Conservation (phyloP, 37 sponge, comb jelly and placozoan species). For the Petrosia ficiformis region DNA sequence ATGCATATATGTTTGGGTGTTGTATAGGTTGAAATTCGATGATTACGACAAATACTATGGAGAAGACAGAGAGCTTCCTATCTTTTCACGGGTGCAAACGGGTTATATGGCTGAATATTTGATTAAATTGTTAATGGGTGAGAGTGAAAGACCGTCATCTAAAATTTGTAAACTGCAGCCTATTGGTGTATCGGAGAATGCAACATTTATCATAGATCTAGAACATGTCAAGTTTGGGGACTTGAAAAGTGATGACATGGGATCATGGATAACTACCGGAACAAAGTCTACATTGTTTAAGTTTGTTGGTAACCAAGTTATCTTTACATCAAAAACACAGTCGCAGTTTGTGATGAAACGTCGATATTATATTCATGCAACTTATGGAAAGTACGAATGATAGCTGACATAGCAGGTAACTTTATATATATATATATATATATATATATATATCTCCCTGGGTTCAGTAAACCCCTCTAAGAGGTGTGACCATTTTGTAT, state of each 20-base stretch:
- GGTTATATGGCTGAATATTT: conserved; percentile 4
- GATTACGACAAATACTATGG: conserved; percentile 4
- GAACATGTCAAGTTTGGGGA: conserved; percentile 16
- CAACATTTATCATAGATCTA: conserved; percentile 18
- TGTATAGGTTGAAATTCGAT: conserved; percentile 7
- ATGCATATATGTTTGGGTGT: not conserved
- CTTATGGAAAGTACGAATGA: conserved; percentile 8
- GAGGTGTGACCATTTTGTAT: not conserved
- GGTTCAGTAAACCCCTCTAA: not conserved
- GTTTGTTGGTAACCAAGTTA: not conserved
- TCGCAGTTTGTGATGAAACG: not conserved
- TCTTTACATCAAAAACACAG: not conserved
- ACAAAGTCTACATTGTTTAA: conserved; percentile 20
- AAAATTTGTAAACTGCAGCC: conserved; percentile 26
- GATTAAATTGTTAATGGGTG: not conserved
- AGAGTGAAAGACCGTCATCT: not conserved
- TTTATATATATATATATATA: too few species aligned
- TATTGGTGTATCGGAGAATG: conserved; percentile 25
- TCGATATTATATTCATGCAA: conserved; percentile 20
- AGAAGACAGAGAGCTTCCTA: conserved; percentile 16
- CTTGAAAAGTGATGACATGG: conserved; percentile 26
- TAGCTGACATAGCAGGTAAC: conserved; percentile 16
- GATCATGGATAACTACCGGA: conserved; percentile 21
- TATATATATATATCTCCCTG: not conserved
- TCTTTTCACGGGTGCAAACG: conserved; percentile 2